Evolutionary conservation across 2,797 vertebrate genomes (phyloP).

Genomic region (Rhodeus uyekii): DNA sequence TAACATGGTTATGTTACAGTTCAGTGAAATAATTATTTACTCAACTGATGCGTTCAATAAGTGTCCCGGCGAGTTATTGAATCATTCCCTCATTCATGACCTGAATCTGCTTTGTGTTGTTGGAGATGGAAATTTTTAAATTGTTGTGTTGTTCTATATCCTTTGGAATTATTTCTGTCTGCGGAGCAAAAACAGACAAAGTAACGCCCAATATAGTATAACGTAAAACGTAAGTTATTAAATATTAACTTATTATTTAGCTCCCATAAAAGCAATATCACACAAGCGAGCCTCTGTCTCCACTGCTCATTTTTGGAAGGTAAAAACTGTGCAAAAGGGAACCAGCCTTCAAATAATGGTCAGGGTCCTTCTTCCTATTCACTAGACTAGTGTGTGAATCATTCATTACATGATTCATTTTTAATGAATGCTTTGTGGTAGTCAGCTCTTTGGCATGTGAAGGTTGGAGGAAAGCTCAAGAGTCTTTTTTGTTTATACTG

Average conservation of each 20-base stretch:
- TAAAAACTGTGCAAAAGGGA: background rate
- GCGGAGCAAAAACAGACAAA: background rate
- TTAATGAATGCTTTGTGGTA: constrained; percentile 6
- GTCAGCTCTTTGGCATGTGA: background rate
- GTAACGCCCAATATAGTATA: no score
- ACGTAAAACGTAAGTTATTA: background rate
- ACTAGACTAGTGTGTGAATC: background rate
- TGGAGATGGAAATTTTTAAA: no score
- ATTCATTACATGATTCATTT: background rate
- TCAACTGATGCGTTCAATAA: background rate
- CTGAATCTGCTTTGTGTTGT: background rate
- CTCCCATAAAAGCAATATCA: background rate
- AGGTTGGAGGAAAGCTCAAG: background rate
- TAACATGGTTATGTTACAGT: background rate
- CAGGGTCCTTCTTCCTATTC: background rate
- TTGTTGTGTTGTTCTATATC: no score
- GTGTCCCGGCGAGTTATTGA: background rate
- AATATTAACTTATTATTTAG: background rate
- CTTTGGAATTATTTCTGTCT: background rate
- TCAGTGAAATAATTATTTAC: background rate
- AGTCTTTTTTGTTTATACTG: background rate
- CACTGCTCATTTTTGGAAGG: background rate
- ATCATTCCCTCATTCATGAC: background rate
- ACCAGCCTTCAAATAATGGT: background rate
- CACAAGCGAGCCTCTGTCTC: background rate